Evolutionary conservation across 1,140 invertebrate species (phyloP).

Genomic region (Bombus soroeensis): DNA sequence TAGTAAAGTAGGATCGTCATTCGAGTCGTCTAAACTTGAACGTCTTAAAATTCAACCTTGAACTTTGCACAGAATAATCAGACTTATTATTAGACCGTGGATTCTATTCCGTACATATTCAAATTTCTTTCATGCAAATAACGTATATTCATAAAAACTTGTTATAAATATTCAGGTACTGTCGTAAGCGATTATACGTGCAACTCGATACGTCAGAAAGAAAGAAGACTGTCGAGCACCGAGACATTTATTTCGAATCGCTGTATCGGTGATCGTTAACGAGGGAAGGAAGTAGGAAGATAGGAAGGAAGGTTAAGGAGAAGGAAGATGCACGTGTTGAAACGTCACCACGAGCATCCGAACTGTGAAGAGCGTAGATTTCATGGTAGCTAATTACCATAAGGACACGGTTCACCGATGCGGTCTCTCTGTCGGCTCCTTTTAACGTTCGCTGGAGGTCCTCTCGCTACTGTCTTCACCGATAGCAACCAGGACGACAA

Average conservation of each 20-base stretch:
- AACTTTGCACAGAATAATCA: neutral
- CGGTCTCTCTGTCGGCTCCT: slow-evolving; percentile 77
- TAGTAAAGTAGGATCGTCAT: accelerated
- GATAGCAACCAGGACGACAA: slow-evolving; percentile 58
- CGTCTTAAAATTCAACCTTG: neutral
- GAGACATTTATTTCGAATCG: slow-evolving; percentile 16
- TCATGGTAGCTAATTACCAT: slow-evolving; percentile 77
- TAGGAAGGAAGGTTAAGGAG: neutral
- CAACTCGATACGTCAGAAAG: too few relatives aligned
- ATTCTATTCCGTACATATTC: too few relatives aligned
- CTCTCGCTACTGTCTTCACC: slow-evolving; percentile 53
- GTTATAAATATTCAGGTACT: too few relatives aligned
- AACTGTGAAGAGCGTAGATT: slow-evolving; percentile 21
- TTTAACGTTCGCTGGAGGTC: slow-evolving; percentile 70
- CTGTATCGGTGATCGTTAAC: slow-evolving; percentile 16
- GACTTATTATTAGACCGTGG: neutral
- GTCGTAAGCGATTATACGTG: too few relatives aligned
- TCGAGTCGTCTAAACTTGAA: neutral
- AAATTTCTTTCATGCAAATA: too few relatives aligned
- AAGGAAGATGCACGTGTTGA: slow-evolving; percentile 63
- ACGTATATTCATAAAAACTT: too few relatives aligned
- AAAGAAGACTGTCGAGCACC: too few relatives aligned
- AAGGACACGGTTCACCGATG: slow-evolving; percentile 74
- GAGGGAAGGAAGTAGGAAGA: neutral
- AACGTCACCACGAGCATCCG: slow-evolving; percentile 63